Base-by-base conservation (phyloP, 2,113 vertebrate genomes). In the Tachuris rubrigastra region DNA sequence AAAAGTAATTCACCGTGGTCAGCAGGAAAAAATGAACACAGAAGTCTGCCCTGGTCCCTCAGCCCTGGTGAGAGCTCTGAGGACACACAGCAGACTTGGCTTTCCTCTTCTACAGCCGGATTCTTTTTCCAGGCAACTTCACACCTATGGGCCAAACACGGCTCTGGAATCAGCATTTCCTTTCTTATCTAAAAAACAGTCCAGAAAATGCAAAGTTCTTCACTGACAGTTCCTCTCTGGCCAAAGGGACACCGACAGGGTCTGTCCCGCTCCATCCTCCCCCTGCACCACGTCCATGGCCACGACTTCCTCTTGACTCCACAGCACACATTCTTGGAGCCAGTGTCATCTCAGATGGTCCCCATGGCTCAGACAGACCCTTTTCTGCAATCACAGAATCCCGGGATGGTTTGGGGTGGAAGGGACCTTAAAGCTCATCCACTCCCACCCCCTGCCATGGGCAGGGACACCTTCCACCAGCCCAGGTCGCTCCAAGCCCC, bases 261-360 rank as follows among this genome's bases (percentile, higher is more conserved):
- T 2, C 23, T 46, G 60, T 5, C 25, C 33, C 33, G 68, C 59
- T 11, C 59, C 59, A 10, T 30, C 37, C 18, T 28, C 25, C 60
- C 27, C 27, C 59, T 12, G 75, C 49, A 21, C 20, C 24, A 23
- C 2, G 0, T 10, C 28, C 55, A 39, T 4, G n/a, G 47, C 0
- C 10, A 1, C 1, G 19, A 28, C 6, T n/a, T 24, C 15, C 3
- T 44, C 44, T 0, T 12, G 52, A 11, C 35, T 65, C 21, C 25
- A 6, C 9, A 33, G 1, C 42, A 6, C 8, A 19, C 37, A 24
- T 52, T 16, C 10, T 0, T 4, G 23, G 77, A 11, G 37, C 58
- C 75, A 31, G 56, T 25, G 49, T 25, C 75, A 31, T 24, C 35
- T 15, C 67, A 44, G 50, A 13, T 3, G 67, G 3, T 19, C 39